Percentiles rank a stretch among this genome's conserved stretches.
These are phyloP conservation scores for Oxygymnocypris stewartii DNA, from an alignment of 2,113 vertebrate genomes.

Conservation along the genomic window DNA sequence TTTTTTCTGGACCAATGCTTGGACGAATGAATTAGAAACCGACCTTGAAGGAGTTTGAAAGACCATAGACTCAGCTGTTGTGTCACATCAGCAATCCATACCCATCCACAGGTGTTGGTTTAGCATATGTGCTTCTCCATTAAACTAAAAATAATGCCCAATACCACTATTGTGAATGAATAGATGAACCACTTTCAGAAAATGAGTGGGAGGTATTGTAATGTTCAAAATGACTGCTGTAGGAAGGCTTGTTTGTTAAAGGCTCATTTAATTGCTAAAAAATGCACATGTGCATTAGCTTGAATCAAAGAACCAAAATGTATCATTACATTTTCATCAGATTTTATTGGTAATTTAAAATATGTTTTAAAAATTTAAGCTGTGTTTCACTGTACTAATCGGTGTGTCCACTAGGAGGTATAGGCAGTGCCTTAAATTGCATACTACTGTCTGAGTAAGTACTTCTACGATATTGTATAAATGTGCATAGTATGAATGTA, in stretches of 20 bases:
- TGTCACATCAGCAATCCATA: conserved; percentile 29
- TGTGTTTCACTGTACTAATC: too few relatives aligned
- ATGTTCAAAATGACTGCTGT: background rate
- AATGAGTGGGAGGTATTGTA: background rate
- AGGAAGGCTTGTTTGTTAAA: background rate
- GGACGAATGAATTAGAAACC: background rate
- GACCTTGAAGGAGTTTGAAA: background rate
- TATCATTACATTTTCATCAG: too few relatives aligned
- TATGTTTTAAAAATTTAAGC: background rate
- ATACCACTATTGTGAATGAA: background rate
- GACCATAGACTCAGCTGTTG: conserved; percentile 55
- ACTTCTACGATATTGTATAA: too few relatives aligned
- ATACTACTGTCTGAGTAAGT: too few relatives aligned
- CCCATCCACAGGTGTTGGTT: conserved; percentile 5
- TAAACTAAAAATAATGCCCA: background rate
- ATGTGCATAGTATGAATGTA: too few relatives aligned
- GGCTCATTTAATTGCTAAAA: background rate
- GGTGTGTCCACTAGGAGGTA: background rate
- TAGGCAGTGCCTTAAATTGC: too few relatives aligned
- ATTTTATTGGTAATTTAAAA: background rate
- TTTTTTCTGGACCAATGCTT: background rate
- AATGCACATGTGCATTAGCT: background rate
- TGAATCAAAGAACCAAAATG: background rate
- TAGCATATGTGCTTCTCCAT: conserved; percentile 12
- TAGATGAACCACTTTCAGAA: background rate